phyloP scores from a whole-genome alignment of 2,113 vertebrate genomes.

The Gorilla gorilla region DNA sequence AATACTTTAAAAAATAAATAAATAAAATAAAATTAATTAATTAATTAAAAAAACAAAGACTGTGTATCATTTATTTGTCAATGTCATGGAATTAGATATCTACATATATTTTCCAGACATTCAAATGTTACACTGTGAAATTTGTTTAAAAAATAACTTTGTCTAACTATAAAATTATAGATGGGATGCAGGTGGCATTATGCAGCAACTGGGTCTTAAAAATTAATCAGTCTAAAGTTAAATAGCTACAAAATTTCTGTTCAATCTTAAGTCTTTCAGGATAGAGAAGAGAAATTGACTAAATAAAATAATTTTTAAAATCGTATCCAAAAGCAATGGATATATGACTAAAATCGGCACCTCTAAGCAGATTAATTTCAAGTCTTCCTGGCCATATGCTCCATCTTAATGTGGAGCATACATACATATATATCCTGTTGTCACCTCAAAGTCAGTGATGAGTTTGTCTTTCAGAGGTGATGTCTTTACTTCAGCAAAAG shows the following conservation, averaged over 20 bases:
- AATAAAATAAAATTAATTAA: too few species aligned
- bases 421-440: neutral
- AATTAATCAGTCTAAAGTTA: neutral
- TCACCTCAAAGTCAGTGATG: neutral
- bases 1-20: too few species aligned
- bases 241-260: neutral
- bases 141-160: neutral
- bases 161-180: neutral
- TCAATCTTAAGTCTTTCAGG: neutral
- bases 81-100: neutral
- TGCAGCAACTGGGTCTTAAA: neutral
- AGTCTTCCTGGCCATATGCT: too few species aligned
- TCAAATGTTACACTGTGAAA: conserved; percentile 7
- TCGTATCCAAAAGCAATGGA: neutral
- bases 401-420: neutral
- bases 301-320: neutral
- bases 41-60: neutral
- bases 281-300: neutral
- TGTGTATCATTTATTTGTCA: neutral
- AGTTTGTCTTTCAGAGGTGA: neutral
- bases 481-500: neutral
- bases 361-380: neutral
- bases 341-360: neutral
- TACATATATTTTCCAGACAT: neutral
- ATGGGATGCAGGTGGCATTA: neutral